Base-by-base conservation (phyloP, 1,140 invertebrate species). In the Acromyrmex echinatior region DNA sequence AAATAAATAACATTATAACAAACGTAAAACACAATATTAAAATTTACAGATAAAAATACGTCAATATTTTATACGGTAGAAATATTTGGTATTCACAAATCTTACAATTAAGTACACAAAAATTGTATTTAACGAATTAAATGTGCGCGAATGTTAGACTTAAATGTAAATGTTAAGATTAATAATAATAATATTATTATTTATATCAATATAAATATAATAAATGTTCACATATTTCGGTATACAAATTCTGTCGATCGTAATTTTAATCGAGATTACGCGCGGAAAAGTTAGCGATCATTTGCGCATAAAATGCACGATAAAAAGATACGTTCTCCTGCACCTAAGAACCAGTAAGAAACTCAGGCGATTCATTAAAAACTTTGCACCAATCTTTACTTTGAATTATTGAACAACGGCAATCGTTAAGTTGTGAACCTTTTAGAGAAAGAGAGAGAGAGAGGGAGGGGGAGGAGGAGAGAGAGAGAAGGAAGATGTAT, bases 331-430 rank as follows among this genome's bases (percentile, higher is more conserved):
- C 70, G 70, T 71, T 71, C 80, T 82, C 18, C 18, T 74, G 80
- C 39, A 58, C 63, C 70, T 39, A 4, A 76, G 18, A 82, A 28
- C 53, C 56, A 16, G 56, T 71, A 82, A 60, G 68, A 82, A 82
- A 84, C 74, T 77, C 76, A 63, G 25, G 60, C 84, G 74, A 86
- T 86, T 86, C 76, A 79, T 86, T 86, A 78, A 86, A 86, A 86
- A 79, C 74, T 77, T 86, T 18, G 74, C 76, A 51, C 76, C 73
- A 65, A 86, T 79, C 51, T 80, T 77, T 45, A 18, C 74, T 78
- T 79, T 77, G 63, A 86, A 86, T 65, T 86, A 86, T 78, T 86
- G 63, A 78, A 18, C 74, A 62, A 31, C 51, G 18, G 71, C 14
- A 39, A 76, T 76, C 74, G 82, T 56, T 68, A 76, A 79, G 60